Base-by-base conservation (phyloP, 2,888 invertebrate species). In the Lasioglossum malachurum region DNA sequence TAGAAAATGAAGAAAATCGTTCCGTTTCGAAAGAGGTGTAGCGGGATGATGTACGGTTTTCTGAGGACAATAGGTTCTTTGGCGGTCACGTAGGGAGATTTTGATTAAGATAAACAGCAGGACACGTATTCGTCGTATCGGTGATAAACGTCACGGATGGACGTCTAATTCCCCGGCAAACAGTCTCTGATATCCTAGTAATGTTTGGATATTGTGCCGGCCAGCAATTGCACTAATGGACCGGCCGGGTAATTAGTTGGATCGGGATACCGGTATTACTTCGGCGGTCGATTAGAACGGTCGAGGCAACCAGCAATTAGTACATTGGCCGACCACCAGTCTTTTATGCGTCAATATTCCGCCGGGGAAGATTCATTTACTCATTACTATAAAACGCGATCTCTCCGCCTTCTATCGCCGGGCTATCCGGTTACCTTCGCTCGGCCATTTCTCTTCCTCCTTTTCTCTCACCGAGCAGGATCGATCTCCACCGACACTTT, bases 211-310 rank as follows among this genome's bases (percentile, higher is more conserved):
- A 86, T 77, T 74, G 77, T 81, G 77, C 77, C 60, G 64, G 19
- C 77, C 72, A 87, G 82, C 86, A 82, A 87, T 87, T 87, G 82
- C 72, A 78, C 75, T 86, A 86, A 87, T 86, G 86, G 82, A 86
- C 82, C 82, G 69, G 73, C 77, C 53, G 71, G 83, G 77, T 82
- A 87, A 87, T 87, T 86, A 86, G 77, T 79, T 77, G 79, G 86
- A 82, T 86, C 82, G 77, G 82, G 38, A 79, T 76, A 82, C 77
- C 69, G 44, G 77, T 86, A 86, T 87, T 82, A 86, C 80, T 87
- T 86, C 57, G 77, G 64, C 44, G 82, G 78, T 76, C 82, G 80
- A 82, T 85, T 73, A 86, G 35, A 64, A 35, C 69, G 72, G 60
- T 80, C 53, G 64, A 80, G 46, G 79, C 72, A 80, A 82, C 77